phyloP scores from a whole-genome alignment of 2,113 vertebrate genomes.

The Abramis brama region DNA sequence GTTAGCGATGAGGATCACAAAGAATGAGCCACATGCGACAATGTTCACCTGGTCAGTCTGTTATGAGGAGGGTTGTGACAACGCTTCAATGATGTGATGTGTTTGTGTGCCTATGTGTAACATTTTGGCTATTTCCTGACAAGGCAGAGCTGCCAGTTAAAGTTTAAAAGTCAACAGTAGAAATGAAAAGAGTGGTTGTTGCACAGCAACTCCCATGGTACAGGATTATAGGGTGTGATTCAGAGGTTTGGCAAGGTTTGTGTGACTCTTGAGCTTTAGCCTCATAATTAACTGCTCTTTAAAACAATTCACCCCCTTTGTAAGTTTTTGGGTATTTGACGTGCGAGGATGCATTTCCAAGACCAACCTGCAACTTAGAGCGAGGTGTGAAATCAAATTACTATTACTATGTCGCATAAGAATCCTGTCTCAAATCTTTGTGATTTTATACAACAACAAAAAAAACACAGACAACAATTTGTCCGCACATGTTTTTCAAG shows the following conservation, averaged over 20 bases:
- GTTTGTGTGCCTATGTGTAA: neutral
- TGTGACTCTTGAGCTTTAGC: constrained; percentile 26
- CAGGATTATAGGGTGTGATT: constrained; percentile 40
- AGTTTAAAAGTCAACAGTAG: constrained; percentile 37
- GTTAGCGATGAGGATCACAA: neutral
- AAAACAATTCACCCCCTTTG: neutral
- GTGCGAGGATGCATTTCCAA: constrained; percentile 28
- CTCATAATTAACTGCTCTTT: constrained; percentile 32
- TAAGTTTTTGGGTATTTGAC: constrained; percentile 12
- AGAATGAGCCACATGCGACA: constrained; percentile 28
- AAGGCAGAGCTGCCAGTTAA: constrained; percentile 7
- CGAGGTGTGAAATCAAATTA: constrained; percentile 56
- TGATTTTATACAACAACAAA: neutral
- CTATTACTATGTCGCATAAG: constrained; percentile 44
- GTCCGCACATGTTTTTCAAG: constrained; percentile 32
- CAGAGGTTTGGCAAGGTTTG: constrained; percentile 22
- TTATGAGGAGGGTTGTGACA: neutral
- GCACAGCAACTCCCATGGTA: constrained; percentile 24
- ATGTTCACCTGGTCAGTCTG: neutral
- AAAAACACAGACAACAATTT: constrained; percentile 9
- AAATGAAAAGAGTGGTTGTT: constrained; percentile 25
- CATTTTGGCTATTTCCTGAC: neutral
- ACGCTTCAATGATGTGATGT: neutral
- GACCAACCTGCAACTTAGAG: constrained; percentile 36
- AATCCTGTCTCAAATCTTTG: constrained; percentile 45